These are phyloP conservation scores for Hystrix brachyura DNA, from an alignment of 2,113 vertebrate genomes.

Conservation along the genomic window DNA sequence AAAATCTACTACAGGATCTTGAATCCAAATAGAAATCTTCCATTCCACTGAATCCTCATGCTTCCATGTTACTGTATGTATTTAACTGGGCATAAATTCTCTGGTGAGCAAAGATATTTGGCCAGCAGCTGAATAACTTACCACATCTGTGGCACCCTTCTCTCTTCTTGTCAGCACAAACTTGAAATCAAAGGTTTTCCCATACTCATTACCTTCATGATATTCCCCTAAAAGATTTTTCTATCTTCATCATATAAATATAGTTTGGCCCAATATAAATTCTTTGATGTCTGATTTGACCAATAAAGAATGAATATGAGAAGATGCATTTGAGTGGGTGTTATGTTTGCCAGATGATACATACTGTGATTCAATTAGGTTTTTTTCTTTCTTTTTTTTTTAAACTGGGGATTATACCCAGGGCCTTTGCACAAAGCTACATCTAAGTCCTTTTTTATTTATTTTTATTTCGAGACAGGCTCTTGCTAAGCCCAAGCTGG, in stretches of 20 bases:
- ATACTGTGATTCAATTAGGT: not conserved
- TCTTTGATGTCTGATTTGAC: conserved; percentile 13
- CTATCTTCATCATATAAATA: not conserved
- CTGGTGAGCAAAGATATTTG: conserved; percentile 19
- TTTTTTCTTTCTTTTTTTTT: not conserved
- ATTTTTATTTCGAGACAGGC: not conserved
- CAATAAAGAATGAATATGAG: conserved; percentile 35
- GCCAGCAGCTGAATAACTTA: not conserved
- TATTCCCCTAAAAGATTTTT: conserved; percentile 47
- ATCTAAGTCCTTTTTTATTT: not conserved
- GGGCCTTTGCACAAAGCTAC: not conserved
- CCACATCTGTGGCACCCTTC: not conserved
- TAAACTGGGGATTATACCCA: not conserved
- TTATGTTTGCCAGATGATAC: not conserved
- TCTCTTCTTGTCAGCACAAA: conserved; percentile 1
- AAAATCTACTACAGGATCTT: conserved; percentile 26
- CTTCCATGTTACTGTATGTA: not conserved
- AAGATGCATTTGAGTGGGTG: not conserved
- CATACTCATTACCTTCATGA: not conserved
- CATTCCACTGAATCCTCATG: not conserved
- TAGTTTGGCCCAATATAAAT: not conserved
- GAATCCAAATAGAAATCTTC: conserved; percentile 1
- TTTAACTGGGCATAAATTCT: conserved; percentile 6
- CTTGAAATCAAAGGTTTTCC: not conserved
- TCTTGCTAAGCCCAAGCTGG: not conserved